Percentiles rank a stretch among this genome's conserved stretches.
Evolutionary conservation across 2,797 vertebrate species (phyloP).

Genomic region (Enteromius paludinosus): DNA sequence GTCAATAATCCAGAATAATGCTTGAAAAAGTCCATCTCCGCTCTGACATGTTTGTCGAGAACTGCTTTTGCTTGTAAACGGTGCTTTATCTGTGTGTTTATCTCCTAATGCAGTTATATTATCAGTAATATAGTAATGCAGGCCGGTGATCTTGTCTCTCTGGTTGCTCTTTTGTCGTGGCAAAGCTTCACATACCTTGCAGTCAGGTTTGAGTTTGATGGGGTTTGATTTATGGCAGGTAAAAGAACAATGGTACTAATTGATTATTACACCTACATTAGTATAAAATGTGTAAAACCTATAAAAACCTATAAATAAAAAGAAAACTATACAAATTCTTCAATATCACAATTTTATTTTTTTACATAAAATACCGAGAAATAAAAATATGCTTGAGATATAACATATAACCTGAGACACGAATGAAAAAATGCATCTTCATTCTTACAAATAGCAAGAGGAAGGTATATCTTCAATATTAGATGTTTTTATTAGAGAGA

Average conservation of each 20-base stretch:
- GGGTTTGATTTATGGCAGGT: neutral
- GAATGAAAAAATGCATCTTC: too few relatives aligned
- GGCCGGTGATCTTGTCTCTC: neutral
- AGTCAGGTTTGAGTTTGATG: neutral
- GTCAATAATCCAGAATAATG: neutral
- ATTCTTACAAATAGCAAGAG: too few relatives aligned
- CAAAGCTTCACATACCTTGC: neutral
- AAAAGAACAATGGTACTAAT: neutral
- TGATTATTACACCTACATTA: neutral
- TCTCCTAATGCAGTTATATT: neutral
- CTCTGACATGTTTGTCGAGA: neutral
- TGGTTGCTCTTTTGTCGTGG: conserved; percentile 2
- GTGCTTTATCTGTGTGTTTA: neutral
- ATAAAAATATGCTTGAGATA: neutral
- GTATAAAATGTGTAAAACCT: too few relatives aligned
- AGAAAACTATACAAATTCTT: neutral
- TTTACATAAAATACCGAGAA: neutral
- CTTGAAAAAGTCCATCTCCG: neutral
- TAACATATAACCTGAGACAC: too few relatives aligned
- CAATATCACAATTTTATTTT: neutral
- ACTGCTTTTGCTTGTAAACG: neutral
- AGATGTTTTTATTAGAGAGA: too few relatives aligned
- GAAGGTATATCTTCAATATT: too few relatives aligned
- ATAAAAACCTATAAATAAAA: too few relatives aligned
- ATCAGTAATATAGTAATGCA: neutral